Percentiles rank a stretch among this genome's conserved stretches.
These are phyloP conservation scores for Malurus splendens DNA, from an alignment of 2,797 vertebrate genomes.

Conservation along the genomic window DNA sequence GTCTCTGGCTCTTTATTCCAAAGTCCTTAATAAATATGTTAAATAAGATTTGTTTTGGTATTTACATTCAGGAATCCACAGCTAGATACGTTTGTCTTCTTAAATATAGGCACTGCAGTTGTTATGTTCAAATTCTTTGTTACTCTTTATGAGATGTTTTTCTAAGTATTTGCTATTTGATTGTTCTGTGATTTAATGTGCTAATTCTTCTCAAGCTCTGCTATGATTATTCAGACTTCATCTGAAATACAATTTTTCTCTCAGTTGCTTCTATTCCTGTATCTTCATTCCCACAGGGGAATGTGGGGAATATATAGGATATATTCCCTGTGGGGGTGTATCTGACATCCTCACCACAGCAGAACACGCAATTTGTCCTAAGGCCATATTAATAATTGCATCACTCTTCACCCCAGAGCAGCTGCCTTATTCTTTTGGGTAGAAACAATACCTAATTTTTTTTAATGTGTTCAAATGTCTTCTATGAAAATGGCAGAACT, in stretches of 20 bases:
- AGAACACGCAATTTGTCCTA: not conserved
- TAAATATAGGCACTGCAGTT: not conserved
- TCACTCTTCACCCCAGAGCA: not conserved
- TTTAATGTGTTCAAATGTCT: not conserved
- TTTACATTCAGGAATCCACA: not conserved
- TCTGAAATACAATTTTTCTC: not conserved
- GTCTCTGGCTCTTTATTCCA: not conserved
- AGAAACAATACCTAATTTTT: not conserved
- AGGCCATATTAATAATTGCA: not conserved
- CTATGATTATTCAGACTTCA: not conserved
- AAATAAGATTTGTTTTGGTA: not conserved
- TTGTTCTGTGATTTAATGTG: not conserved
- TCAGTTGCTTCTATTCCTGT: not conserved
- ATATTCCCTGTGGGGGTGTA: not conserved
- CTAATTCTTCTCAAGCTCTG: not conserved
- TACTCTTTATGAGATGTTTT: not conserved
- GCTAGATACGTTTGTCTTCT: not conserved
- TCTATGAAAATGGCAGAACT: not conserved
- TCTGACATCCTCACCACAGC: not conserved
- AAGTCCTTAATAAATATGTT: not conserved
- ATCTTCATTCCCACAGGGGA: fast-evolving
- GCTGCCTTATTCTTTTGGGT: not conserved
- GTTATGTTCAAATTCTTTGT: not conserved
- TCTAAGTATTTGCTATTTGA: not conserved
- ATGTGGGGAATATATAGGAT: no score